Conservation (phyloP, 1,140 invertebrate species). For the Drosophila tropicalis region DNA sequence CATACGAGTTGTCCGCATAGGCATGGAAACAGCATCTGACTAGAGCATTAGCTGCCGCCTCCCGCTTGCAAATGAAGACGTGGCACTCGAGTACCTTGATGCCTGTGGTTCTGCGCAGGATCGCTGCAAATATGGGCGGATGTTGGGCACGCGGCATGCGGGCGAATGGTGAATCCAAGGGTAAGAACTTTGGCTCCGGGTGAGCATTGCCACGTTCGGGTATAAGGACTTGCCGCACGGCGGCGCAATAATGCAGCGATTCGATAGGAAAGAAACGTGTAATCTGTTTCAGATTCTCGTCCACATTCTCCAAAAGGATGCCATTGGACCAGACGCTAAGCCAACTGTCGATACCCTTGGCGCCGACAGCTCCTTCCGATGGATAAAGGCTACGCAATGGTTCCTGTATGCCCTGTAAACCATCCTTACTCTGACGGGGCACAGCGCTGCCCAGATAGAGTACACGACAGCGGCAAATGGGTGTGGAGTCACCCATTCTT, state of each 20-base stretch:
- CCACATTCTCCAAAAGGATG: conserved; percentile 97
- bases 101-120: conserved; percentile 96
- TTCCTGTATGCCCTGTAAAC: conserved; percentile 98
- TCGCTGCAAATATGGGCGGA: conserved; percentile 98
- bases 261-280: conserved; percentile 99
- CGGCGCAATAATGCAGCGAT: conserved; percentile 98
- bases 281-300: conserved; percentile 96
- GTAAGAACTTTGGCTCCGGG: conserved; percentile 93
- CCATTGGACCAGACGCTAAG: conserved; percentile 98
- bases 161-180: conserved; percentile 97
- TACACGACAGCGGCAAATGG: conserved; percentile 98
- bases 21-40: conserved; percentile 97
- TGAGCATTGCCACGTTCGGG: conserved; percentile 84
- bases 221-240: conserved; percentile 92
- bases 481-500: conserved; percentile 88
- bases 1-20: conserved; percentile 96
- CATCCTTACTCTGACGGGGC: conserved; percentile 98
- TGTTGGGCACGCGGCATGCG: conserved; percentile 93
- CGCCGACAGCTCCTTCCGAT: conserved; percentile 89
- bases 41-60: conserved; percentile 96
- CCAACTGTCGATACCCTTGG: conserved; percentile 98
- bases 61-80: conserved; percentile 98
- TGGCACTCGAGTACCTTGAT: conserved; percentile 99
- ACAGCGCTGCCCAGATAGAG: conserved; percentile 98
- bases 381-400: conserved; percentile 98